These are phyloP conservation scores for Arrhamphus sclerolepis DNA, from an alignment of 2,797 vertebrate species.

Conservation along the genomic window DNA sequence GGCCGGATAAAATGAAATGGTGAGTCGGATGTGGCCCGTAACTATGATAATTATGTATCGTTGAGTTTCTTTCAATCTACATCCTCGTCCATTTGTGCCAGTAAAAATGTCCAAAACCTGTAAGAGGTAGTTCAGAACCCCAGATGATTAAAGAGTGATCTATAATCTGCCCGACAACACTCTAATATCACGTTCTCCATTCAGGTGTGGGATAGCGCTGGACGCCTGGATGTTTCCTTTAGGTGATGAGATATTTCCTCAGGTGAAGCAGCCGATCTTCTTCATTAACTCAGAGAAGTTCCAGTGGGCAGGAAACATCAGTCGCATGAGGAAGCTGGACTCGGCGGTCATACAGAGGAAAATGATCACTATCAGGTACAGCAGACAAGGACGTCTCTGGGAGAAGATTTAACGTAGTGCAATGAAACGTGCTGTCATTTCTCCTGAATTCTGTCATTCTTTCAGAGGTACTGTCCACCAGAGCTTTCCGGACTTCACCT, in stretches of 20 bases:
- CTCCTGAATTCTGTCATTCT: background rate
- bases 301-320: conserved; percentile 88
- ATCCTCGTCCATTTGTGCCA: no score
- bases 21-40: no score
- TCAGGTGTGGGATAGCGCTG: conserved; percentile 90
- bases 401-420: background rate
- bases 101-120: no score
- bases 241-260: conserved; percentile 83
- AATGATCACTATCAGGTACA: conserved; percentile 94
- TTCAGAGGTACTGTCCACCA: conserved; percentile 93
- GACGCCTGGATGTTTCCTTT: conserved; percentile 94
- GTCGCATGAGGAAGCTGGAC: conserved; percentile 86
- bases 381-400: background rate
- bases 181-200: background rate
- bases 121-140: no score
- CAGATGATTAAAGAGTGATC: no score
- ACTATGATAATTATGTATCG: no score
- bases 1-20: no score
- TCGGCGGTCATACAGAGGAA: conserved; percentile 84
- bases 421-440: background rate
- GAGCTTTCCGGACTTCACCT: conserved; percentile 97
- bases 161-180: no score
- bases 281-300: conserved; percentile 96
- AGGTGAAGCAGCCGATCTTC: conserved; percentile 90
- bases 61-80: no score